Percentiles rank a stretch among this genome's conserved stretches.
These are phyloP conservation scores for Tetragnatha versicolor DNA, from an alignment of 1,140 invertebrate genomes.

Conservation along the genomic window DNA sequence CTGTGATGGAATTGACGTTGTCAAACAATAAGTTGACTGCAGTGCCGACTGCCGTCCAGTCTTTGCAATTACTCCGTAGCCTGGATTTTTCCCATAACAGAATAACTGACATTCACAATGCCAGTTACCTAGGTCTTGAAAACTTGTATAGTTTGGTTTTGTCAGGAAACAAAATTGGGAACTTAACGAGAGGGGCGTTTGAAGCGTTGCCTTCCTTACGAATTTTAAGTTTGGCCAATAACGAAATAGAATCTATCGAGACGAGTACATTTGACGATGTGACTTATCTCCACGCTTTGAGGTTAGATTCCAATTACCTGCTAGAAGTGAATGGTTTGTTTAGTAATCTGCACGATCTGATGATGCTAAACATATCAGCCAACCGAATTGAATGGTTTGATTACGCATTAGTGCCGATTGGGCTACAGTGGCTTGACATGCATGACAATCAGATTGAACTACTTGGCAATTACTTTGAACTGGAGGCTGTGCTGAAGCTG, in stretches of 20 bases:
- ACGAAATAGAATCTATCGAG: constrained; percentile 81
- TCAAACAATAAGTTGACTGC: constrained; percentile 73
- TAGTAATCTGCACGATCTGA: constrained; percentile 78
- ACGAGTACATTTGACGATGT: constrained; percentile 82
- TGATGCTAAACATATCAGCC: constrained; percentile 91
- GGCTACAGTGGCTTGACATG: constrained; percentile 87
- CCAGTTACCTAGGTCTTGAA: constrained; percentile 80
- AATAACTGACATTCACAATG: constrained; percentile 78
- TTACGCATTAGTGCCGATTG: constrained; percentile 81
- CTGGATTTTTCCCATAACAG: constrained; percentile 87
- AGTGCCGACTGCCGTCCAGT: constrained; percentile 58
- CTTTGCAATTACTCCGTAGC: constrained; percentile 72
- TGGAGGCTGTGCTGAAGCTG: constrained; percentile 75
- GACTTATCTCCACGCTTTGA: constrained; percentile 80
- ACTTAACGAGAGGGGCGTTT: constrained; percentile 81
- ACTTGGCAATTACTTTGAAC: constrained; percentile 81
- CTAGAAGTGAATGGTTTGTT: constrained; percentile 86
- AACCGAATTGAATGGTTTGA: constrained; percentile 91
- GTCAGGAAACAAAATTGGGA: constrained; percentile 86
- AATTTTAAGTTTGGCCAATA: constrained; percentile 87
- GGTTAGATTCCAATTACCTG: constrained; percentile 84
- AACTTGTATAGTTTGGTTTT: constrained; percentile 81
- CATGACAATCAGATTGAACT: constrained; percentile 86
- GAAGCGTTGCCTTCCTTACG: constrained; percentile 79
- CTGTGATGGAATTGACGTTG: constrained; percentile 60